Percentiles rank a stretch among this genome's conserved stretches.
Evolutionary conservation across 2,113 vertebrate species (phyloP).

Genomic region (Saguinus midas): DNA sequence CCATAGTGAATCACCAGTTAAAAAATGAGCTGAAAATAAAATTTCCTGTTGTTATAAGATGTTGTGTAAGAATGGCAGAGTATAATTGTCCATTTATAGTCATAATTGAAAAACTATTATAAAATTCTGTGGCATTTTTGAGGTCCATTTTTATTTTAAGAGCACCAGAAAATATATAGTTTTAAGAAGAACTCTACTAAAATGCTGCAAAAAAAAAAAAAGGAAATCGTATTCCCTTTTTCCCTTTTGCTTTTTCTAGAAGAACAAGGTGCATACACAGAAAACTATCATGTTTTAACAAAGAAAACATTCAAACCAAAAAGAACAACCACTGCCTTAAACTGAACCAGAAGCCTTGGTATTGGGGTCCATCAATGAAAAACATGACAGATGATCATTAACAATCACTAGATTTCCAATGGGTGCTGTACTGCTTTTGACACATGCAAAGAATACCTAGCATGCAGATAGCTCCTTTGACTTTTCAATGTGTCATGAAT

Average conservation of each 20-base stretch:
- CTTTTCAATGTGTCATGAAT: neutral
- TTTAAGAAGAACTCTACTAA: conserved; percentile 24
- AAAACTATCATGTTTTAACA: neutral
- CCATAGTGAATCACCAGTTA: neutral
- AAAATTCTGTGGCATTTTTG: conserved; percentile 7
- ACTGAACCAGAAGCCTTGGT: neutral
- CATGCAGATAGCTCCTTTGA: neutral
- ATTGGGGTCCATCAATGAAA: neutral
- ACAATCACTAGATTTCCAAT: neutral
- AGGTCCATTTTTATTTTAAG: conserved; percentile 41
- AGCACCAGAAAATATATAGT: neutral
- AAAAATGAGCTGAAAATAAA: conserved; percentile 25
- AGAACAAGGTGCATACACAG: neutral
- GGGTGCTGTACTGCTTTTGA: neutral
- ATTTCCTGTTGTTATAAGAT: conserved; percentile 1
- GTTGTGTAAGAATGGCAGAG: neutral
- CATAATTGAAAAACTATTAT: neutral
- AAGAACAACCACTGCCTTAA: neutral
- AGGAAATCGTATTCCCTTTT: neutral
- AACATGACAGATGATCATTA: neutral
- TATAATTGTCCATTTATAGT: neutral
- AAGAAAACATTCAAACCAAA: conserved; percentile 7
- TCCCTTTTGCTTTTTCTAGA: neutral
- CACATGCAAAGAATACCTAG: neutral
- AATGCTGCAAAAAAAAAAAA: neutral